Evolutionary conservation across 1,140 invertebrate species (phyloP).

Genomic region (Zaprionus lachaisei): DNA sequence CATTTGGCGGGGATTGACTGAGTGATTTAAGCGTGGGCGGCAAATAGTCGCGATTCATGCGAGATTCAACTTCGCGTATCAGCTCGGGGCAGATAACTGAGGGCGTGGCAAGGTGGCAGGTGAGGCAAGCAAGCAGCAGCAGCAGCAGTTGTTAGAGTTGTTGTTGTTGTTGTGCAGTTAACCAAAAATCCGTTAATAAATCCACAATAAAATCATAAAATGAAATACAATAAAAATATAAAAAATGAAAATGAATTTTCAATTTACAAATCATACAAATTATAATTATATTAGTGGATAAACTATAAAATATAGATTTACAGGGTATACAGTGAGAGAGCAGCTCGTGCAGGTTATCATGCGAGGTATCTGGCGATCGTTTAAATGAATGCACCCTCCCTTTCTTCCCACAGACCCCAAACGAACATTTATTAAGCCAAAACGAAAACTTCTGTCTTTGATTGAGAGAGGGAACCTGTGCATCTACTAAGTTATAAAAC

Average conservation of each 20-base stretch:
- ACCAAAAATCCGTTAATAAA: conserved; percentile 28
- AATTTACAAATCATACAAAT: conserved; percentile 28
- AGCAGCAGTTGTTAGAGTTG: conserved; percentile 38
- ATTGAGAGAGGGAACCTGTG: not conserved
- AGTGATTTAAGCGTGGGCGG: conserved; percentile 87
- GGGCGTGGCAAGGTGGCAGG: conserved; percentile 4
- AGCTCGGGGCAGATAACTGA: conserved; percentile 93
- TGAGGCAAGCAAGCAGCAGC: conserved; percentile 25
- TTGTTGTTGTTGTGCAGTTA: conserved; percentile 45
- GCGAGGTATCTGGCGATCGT: not conserved
- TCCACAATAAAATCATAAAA: conserved; percentile 44
- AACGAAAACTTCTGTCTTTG: not conserved
- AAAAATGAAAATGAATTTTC: conserved; percentile 23
- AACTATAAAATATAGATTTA: conserved; percentile 4
- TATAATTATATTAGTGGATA: conserved; percentile 30
- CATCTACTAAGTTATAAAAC: not conserved
- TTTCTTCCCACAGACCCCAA: not conserved
- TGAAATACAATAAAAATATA: conserved; percentile 16
- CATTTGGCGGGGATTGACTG: conserved; percentile 76
- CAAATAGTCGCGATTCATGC: conserved; percentile 93
- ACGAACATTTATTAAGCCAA: not conserved
- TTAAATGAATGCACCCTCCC: not conserved
- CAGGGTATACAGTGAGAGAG: not conserved
- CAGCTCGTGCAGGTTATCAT: not conserved
- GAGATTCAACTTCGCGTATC: conserved; percentile 93